Base-by-base conservation (phyloP, 2,113 vertebrate genomes). In the Rhineura floridana region DNA sequence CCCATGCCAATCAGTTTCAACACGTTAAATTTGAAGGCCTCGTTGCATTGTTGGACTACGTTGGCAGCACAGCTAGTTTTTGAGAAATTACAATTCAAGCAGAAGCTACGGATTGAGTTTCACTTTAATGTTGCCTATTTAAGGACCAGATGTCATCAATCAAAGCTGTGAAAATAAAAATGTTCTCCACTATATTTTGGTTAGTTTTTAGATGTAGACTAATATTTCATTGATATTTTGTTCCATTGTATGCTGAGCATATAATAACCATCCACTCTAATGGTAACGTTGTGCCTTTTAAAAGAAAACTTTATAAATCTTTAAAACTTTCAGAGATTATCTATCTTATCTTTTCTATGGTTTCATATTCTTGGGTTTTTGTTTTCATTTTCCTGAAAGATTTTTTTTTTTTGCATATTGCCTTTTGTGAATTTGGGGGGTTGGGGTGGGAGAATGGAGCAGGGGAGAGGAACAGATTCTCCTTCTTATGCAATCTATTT, bases 221-320 rank as follows among this genome's bases (percentile, higher is more conserved):
- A 96, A 94, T 94, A 92, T 93, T 92, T 90, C 91, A 89, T 93
- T 80, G 93, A 92, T 94, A 88, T 91, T 59, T 93, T 95, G 93
- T 95, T 93, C 93, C 90, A 92, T 95, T 94, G 94, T 96, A 95
- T 95, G 96, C 97, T 92, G 92, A 96, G 96, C 96, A 93, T 95
- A 96, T 92, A 93, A 95, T 96, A 96, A 96, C 95, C 48, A 36
- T 93, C 94, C 94, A 95, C 95, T 96, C 96, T 95, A 87, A 94
- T 93, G 90, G 94, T 96, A 96, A 96, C 94, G 62, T 95, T 90
- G 97, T 98, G 97, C 97, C 97, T 97, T 98, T 95, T 87, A 78
- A 87, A 91, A 89, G 81, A 82, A 95, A 93, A 95, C 94, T 96
- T 96, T 97, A 95, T 97, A 95, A 94, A 96, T 95, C 92, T 94